Evolutionary conservation across 2,113 vertebrate species (phyloP), one percentile per base, ranked within the genome.

Genomic region (Carollia perspicillata): DNA sequence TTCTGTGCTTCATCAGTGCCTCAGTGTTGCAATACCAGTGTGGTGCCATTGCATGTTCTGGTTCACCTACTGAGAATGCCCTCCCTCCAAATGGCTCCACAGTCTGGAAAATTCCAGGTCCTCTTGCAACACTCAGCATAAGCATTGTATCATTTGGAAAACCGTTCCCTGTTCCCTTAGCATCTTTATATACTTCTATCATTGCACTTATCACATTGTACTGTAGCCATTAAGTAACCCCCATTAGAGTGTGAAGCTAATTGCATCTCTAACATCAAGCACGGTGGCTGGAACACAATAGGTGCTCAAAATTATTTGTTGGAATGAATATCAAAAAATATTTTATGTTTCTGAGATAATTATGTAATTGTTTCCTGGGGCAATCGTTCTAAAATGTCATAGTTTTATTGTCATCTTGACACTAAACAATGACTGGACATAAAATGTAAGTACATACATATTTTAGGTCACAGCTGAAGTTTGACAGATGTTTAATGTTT

Each of bases 391-490:
- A 79, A 93, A 53, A 80, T 92, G 75, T 79, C 35, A n/a, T 63
- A 28, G 10, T 69, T 77, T 84, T 78, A 79, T 68, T 94, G 35
- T 26, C 53, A 93, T 66, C 14, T 86, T 84, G 44, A n/a, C 87
- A 91, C 83, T 80, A 96, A 95, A 81, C 30, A 87, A 72, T 92
- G 22, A 89, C 65, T 88, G n/a, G 42, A 75, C 63, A 66, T 88
- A 71, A 97, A 94, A 65, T 44, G 13, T 74, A 88, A 84, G 51
- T 66, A 87, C 42, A n/a, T 23, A 84, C 10, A 69, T 84, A 90
- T 96, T 97, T 92, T 89, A 86, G 75, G 7, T 90, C 22, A 83
- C 17, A 66, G 66, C 84, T 95, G 53, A 94, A 71, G 26, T 89
- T 49, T 95, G 47, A 83, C 60, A 81, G 51, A 74, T 78, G 40